Base-by-base conservation (phyloP, 2,797 vertebrate species). In the Simalia tracyae region DNA sequence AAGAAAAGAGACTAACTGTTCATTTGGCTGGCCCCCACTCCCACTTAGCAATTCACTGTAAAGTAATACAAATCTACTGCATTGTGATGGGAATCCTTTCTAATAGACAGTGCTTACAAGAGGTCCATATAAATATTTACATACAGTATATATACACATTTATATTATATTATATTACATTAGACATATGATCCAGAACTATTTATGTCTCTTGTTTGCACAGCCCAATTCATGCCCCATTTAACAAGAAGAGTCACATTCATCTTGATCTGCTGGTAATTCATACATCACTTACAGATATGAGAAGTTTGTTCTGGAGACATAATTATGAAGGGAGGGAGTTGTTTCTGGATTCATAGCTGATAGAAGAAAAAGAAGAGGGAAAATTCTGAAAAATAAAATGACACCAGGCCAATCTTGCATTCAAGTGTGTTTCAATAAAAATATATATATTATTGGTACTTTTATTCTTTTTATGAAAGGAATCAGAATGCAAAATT, bases 181-280 rank as follows among this genome's bases (percentile, higher is more conserved):
- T 36, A 36, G 2, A 36, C 36, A 2, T 36, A 36, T 36, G 36
- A 60, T 19, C 92, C 31, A 66, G 12, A 24, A 60, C 7, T 59
- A 89, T 85, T 93, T 94, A 95, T 94, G 93, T 9, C 87, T 93
- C 26, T 96, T 92, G 56, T 94, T 94, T 85, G 57, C 68, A 89
- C 28, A 90, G 36, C 94, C 5, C 26, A 94, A 96, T 95, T 1
- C 87, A 28, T 60, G 19, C 36, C 76, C 66, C 81, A 61, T 94
- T 96, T 96, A 96, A 95, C n/a, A 14, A 94, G 84, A 96, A 95
- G 89, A 61, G 42, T 1, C 60, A 57, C 59, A 95, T 95, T 95
- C 59, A 93, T 94, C 87, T 96, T 93, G 26, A 95, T 93, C 68
- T 93, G 4, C 42, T 66, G 76, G 4, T 87, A 42, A 86, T 59